phyloP scores from a whole-genome alignment of 2,888 invertebrate genomes.

The Acrobeloides nanus region DNA sequence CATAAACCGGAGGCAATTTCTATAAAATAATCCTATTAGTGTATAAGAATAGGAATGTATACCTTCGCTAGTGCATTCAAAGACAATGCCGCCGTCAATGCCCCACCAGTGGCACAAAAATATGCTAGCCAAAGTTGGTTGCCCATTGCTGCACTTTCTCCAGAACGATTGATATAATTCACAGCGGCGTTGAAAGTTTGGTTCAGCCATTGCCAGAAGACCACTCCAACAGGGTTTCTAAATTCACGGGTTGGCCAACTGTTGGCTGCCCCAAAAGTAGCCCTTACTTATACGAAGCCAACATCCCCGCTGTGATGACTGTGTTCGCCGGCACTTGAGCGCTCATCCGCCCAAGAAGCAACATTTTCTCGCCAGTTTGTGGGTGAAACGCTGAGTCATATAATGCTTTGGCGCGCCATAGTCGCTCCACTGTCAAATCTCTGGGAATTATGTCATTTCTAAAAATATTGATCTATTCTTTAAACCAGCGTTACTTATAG shows the following conservation, averaged over 20 bases:
- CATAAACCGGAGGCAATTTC: slow-evolving; percentile 70
- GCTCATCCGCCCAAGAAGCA: slow-evolving; percentile 86
- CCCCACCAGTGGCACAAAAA: slow-evolving; percentile 63
- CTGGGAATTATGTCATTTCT: too few relatives aligned
- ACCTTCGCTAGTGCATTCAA: slow-evolving; percentile 71
- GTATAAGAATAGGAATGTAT: not conserved
- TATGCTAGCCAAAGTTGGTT: slow-evolving; percentile 23
- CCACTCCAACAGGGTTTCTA: slow-evolving; percentile 75
- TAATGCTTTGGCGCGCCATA: slow-evolving; percentile 86
- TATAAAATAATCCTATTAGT: slow-evolving; percentile 48
- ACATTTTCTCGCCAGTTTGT: slow-evolving; percentile 92
- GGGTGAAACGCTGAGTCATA: slow-evolving; percentile 98
- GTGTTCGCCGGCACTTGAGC: slow-evolving; percentile 97
- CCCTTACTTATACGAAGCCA: slow-evolving; percentile 47
- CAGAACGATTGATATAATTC: slow-evolving; percentile 86
- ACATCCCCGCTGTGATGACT: slow-evolving; percentile 74
- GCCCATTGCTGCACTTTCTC: slow-evolving; percentile 53
- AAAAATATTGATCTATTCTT: too few relatives aligned
- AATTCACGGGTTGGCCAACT: too few relatives aligned
- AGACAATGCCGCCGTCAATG: slow-evolving; percentile 77
- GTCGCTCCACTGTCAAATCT: slow-evolving; percentile 69
- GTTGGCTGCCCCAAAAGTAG: too few relatives aligned
- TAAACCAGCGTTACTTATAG: slow-evolving; percentile 76
- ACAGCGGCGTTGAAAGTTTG: slow-evolving; percentile 98
- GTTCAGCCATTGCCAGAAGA: slow-evolving; percentile 98